phyloP scores from a whole-genome alignment of 1,140 invertebrate species.

The Lepidurus apus region DNA sequence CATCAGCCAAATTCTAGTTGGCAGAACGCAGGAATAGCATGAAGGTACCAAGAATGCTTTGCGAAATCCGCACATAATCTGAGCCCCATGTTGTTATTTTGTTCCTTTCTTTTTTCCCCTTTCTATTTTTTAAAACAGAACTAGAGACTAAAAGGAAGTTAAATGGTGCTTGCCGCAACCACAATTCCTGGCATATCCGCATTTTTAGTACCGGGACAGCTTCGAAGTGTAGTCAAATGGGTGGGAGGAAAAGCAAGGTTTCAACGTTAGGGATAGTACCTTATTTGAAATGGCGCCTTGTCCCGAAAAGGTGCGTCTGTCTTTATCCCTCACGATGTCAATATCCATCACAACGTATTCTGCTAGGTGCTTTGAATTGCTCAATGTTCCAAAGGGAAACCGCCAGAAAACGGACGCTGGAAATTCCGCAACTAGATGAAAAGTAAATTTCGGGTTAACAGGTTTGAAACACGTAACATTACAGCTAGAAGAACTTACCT shows the following conservation, averaged over 20 bases:
- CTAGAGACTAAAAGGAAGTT: too few relatives aligned
- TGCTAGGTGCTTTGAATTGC: slow-evolving; percentile 80
- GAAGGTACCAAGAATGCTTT: slow-evolving; percentile 29
- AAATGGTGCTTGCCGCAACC: too few relatives aligned
- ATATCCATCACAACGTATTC: slow-evolving; percentile 96
- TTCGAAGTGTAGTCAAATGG: not conserved
- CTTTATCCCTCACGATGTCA: slow-evolving; percentile 71
- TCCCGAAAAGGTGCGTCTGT: slow-evolving; percentile 71
- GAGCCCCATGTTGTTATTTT: not conserved
- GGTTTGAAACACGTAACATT: not conserved
- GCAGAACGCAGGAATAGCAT: too few relatives aligned
- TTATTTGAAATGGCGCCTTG: slow-evolving; percentile 78
- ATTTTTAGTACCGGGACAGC: too few relatives aligned
- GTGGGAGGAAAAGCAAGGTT: not conserved
- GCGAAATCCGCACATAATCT: slow-evolving; percentile 23
- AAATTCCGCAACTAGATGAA: slow-evolving; percentile 72
- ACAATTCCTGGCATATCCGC: too few relatives aligned
- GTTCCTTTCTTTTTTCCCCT: too few relatives aligned
- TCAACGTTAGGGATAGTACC: slow-evolving; percentile 43
- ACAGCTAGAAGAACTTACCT: slow-evolving; percentile 53
- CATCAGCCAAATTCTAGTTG: too few relatives aligned
- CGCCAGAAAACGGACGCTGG: slow-evolving; percentile 76
- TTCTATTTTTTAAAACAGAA: too few relatives aligned
- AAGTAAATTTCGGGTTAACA: slow-evolving; percentile 29
- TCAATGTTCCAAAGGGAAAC: slow-evolving; percentile 76